phyloP scores from a whole-genome alignment of 2,113 vertebrate genomes.

The Salminus brasiliensis region DNA sequence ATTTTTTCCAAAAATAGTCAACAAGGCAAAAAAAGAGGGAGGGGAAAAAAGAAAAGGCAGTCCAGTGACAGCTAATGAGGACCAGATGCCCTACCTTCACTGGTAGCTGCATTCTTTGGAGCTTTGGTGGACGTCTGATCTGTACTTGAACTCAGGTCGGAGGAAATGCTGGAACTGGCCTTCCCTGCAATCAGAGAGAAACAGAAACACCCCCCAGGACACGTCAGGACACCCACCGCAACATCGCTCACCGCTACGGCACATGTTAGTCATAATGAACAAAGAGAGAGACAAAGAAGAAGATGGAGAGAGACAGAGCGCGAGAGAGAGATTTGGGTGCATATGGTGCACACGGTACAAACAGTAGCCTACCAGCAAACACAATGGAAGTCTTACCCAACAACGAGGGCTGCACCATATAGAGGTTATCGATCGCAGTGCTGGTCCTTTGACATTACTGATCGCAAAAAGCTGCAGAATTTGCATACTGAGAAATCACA shows the following conservation, averaged over 20 bases:
- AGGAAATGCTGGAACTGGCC: conserved; percentile 95
- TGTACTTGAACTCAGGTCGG: conserved; percentile 91
- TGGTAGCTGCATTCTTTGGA: conserved; percentile 89
- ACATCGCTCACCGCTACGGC: not conserved
- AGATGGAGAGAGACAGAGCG: not conserved
- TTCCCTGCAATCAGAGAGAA: conserved; percentile 78
- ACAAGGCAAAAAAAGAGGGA: conserved; percentile 23
- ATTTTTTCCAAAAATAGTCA: conserved; percentile 59
- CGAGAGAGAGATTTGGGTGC: not conserved
- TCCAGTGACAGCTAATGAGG: conserved; percentile 62
- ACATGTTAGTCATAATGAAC: conserved; percentile 10
- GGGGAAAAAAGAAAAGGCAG: not conserved
- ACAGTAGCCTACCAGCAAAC: not conserved
- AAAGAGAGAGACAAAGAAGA: conserved; percentile 20
- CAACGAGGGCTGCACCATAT: too few species aligned
- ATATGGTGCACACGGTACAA: not conserved
- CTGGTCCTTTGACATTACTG: too few species aligned
- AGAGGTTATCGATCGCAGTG: too few species aligned
- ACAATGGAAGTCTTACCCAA: not conserved
- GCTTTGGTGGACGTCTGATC: conserved; percentile 90
- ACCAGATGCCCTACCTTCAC: conserved; percentile 86
- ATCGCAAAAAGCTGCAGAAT: too few species aligned
- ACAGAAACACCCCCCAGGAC: conserved; percentile 36
- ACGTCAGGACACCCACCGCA: conserved; percentile 45
- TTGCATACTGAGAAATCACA: too few species aligned